Evolutionary conservation across 2,888 invertebrate genomes (phyloP).

Genomic region (Adelognathus sp.): DNA sequence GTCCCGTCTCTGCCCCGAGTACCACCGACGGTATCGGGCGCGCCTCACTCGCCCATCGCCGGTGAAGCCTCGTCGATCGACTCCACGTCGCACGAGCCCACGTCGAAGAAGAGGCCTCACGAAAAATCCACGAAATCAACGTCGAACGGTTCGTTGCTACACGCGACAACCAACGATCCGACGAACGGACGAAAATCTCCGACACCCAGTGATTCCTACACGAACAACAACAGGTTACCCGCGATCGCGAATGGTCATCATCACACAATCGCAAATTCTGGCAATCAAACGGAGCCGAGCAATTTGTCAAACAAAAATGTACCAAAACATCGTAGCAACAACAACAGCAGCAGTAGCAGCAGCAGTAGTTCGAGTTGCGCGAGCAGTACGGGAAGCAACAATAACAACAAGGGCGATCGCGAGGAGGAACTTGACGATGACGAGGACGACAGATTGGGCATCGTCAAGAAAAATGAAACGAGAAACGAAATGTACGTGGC

Average conservation of each 20-base stretch:
- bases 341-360: constrained; percentile 69
- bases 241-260: constrained; percentile 75
- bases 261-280: constrained; percentile 47
- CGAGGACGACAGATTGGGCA: neutral
- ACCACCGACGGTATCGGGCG: constrained; percentile 70
- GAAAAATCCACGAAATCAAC: constrained; percentile 65
- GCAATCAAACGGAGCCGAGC: constrained; percentile 60
- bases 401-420: constrained; percentile 73
- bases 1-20: constrained; percentile 77
- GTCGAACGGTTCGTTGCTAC: constrained; percentile 58
- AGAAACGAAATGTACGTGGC: constrained; percentile 74
- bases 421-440: constrained; percentile 7
- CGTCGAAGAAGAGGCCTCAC: constrained; percentile 62
- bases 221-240: constrained; percentile 80
- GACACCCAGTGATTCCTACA: constrained; percentile 78
- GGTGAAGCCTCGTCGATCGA: constrained; percentile 36
- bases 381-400: constrained; percentile 71
- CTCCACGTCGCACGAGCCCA: constrained; percentile 61
- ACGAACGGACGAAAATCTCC: constrained; percentile 77
- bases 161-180: constrained; percentile 68
- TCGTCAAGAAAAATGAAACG: constrained; percentile 26
- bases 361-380: constrained; percentile 72
- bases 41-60: constrained; percentile 68
- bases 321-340: constrained; percentile 64
- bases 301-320: constrained; percentile 64